phyloP scores from a whole-genome alignment of 2,113 vertebrate genomes.

The Hydrolagus affinis region DNA sequence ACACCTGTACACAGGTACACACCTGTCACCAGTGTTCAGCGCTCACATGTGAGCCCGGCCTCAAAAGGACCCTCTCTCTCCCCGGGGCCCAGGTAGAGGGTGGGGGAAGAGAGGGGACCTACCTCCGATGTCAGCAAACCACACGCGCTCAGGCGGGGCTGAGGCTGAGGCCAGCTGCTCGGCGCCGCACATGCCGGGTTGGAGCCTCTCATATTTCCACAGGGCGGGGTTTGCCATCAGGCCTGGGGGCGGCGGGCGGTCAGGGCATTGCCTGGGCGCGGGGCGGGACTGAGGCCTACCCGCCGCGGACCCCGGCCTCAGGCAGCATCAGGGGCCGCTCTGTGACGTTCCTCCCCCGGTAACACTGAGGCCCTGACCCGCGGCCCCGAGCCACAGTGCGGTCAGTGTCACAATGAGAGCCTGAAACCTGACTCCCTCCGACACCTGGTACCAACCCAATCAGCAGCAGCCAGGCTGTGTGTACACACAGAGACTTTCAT shows the following conservation, averaged over 20 bases:
- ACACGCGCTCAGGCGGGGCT: conserved; percentile 38
- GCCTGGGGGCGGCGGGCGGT: conserved; percentile 28
- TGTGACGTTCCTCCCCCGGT: conserved; percentile 5
- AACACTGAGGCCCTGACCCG: background rate
- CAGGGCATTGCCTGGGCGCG: conserved; percentile 29
- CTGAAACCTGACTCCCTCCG: background rate
- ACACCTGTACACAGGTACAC: too few species aligned
- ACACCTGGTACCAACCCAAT: too few species aligned
- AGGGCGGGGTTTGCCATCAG: conserved; percentile 43
- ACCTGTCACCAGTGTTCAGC: too few species aligned
- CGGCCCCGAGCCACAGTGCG: too few species aligned
- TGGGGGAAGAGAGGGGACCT: conserved; percentile 1
- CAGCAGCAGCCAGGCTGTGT: too few species aligned
- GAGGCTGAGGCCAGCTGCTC: conserved; percentile 20
- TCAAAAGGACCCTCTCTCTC: too few species aligned
- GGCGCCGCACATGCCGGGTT: conserved; percentile 39
- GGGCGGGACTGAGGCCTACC: conserved; percentile 35
- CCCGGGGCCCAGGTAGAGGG: too few species aligned
- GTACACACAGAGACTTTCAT: too few species aligned
- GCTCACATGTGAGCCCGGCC: too few species aligned
- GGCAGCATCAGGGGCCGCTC: conserved; percentile 37
- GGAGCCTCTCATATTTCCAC: conserved; percentile 41
- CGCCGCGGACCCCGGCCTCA: conserved; percentile 37
- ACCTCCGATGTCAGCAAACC: conserved; percentile 50
- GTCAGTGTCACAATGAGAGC: background rate